Percentiles rank a stretch among this genome's conserved stretches.
Evolutionary conservation across 1,140 invertebrate species (phyloP).

Genomic region (Heliconius hermathena): DNA sequence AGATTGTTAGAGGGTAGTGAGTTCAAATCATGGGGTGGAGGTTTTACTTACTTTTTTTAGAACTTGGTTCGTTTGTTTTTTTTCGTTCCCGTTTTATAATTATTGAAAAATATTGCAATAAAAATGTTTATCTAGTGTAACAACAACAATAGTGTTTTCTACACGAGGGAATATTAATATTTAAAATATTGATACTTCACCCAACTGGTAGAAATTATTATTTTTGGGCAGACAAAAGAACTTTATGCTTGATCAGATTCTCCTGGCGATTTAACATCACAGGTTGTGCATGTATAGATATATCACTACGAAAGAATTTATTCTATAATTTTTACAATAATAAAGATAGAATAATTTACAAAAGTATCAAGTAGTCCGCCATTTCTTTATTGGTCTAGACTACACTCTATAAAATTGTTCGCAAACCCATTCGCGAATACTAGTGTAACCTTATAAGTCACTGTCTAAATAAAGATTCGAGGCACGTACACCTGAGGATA

Average conservation of each 20-base stretch:
- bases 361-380: background rate
- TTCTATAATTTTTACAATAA: background rate
- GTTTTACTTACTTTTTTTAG: too few relatives aligned
- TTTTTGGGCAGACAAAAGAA: background rate
- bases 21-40: too few relatives aligned
- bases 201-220: too few relatives aligned
- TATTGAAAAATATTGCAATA: too few relatives aligned
- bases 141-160: too few relatives aligned
- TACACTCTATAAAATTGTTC: background rate
- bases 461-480: slow-evolving; percentile 18
- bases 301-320: background rate
- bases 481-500: slow-evolving; percentile 20
- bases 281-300: background rate
- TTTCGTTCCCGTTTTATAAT: too few relatives aligned
- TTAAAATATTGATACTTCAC: too few relatives aligned
- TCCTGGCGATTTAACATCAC: background rate
- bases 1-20: too few relatives aligned
- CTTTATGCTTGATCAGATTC: background rate
- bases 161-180: too few relatives aligned
- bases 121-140: too few relatives aligned
- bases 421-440: slow-evolving; percentile 4
- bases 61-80: too few relatives aligned
- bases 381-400: background rate
- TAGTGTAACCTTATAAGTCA: slow-evolving; percentile 17
- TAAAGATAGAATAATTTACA: background rate